These are phyloP conservation scores for Sebastiscus tertius DNA, from an alignment of 2,797 vertebrate genomes.

Conservation along the genomic window DNA sequence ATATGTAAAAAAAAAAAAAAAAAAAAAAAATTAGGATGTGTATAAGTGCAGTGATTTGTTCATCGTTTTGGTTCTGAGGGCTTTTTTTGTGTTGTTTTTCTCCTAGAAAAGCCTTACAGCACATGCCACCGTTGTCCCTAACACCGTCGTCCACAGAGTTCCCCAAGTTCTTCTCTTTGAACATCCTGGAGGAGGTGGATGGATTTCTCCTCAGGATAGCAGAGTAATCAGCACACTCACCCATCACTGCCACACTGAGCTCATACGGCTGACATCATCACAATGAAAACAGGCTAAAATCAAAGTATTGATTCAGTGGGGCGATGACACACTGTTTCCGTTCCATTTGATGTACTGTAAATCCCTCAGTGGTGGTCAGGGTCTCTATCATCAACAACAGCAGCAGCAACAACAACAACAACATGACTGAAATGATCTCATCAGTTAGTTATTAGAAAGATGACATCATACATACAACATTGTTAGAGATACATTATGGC, in stretches of 20 bases:
- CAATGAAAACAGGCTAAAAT: constrained; percentile 19
- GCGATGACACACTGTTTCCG: background rate
- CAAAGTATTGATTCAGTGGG: constrained; percentile 24
- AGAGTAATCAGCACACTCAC: constrained; percentile 82
- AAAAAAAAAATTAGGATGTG: background rate
- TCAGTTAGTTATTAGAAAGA: background rate
- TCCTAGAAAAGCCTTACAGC: constrained; percentile 92
- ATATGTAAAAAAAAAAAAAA: no score
- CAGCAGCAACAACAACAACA: background rate
- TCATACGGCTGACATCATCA: constrained; percentile 36
- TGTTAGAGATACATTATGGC: background rate
- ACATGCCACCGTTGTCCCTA: constrained; percentile 96
- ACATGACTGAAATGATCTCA: background rate
- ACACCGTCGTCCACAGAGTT: constrained; percentile 91
- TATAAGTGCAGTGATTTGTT: background rate
- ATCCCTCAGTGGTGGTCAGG: background rate
- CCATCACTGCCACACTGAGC: constrained; percentile 11
- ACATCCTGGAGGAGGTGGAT: constrained; percentile 96
- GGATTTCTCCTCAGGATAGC: constrained; percentile 96
- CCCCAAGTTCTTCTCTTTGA: constrained; percentile 94
- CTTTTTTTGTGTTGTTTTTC: background rate
- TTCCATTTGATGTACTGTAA: constrained; percentile 7
- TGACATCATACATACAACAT: background rate
- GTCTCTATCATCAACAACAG: background rate
- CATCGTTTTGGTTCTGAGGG: background rate